Percentiles rank a stretch among this genome's conserved stretches.
Evolutionary conservation across 2,797 vertebrate species (phyloP).

Genomic region (Enteromius trimaculatus): DNA sequence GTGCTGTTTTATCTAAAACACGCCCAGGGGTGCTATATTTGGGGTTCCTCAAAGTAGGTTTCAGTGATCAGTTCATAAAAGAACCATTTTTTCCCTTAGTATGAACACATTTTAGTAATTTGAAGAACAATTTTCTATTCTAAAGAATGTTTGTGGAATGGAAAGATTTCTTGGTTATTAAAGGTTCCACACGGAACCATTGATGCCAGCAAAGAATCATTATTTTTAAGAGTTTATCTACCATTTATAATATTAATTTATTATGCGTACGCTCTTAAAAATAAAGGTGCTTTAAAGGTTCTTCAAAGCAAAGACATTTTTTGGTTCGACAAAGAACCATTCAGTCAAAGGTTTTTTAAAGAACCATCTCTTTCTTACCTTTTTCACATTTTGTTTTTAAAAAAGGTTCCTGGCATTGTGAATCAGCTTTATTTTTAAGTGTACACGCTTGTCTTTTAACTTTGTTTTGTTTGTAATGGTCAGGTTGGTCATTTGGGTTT

Average conservation of each 20-base stretch:
- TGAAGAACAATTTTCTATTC: not conserved
- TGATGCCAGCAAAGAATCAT: not conserved
- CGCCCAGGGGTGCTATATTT: not conserved
- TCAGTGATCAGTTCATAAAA: not conserved
- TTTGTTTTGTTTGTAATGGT: not conserved
- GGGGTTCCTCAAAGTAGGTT: not conserved
- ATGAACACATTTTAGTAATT: not conserved
- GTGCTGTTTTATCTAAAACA: slow-evolving; percentile 11
- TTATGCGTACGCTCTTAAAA: not conserved
- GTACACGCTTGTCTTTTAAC: not conserved
- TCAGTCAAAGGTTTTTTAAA: too few relatives aligned
- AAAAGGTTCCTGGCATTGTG: too few relatives aligned
- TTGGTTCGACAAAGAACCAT: too few relatives aligned
- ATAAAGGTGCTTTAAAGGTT: too few relatives aligned
- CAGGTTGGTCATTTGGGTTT: not conserved
- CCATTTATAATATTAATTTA: not conserved
- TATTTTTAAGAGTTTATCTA: not conserved
- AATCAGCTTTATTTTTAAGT: too few relatives aligned
- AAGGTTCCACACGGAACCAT: not conserved
- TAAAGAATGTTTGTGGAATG: not conserved
- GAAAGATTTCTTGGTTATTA: not conserved
- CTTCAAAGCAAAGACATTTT: too few relatives aligned
- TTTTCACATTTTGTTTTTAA: too few relatives aligned
- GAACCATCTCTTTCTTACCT: too few relatives aligned
- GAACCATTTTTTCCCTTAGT: not conserved